phyloP scores from a whole-genome alignment of 2,888 invertebrate genomes.

The Heliothis peltigera region DNA sequence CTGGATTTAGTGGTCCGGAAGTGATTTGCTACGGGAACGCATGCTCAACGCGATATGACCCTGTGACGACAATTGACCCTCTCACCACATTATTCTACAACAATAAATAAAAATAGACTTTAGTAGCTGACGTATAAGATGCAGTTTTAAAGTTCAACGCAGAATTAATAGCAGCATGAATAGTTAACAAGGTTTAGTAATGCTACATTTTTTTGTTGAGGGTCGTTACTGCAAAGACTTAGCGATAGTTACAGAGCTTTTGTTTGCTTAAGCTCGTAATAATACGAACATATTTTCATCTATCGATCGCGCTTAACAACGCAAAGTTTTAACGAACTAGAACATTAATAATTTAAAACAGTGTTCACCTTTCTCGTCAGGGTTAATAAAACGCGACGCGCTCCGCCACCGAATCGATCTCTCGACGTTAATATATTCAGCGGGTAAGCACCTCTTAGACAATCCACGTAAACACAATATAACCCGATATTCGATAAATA shows the following conservation, averaged over 20 bases:
- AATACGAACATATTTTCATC: conserved; percentile 54
- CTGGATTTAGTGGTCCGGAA: conserved; percentile 90
- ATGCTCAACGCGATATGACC: conserved; percentile 85
- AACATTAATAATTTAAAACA: conserved; percentile 46
- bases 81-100: conserved; percentile 71
- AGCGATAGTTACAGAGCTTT: conserved; percentile 63
- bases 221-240: conserved; percentile 78
- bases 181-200: conserved; percentile 75
- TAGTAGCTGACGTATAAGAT: conserved; percentile 62
- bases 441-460: conserved; percentile 80
- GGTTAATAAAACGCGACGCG: conserved; percentile 72
- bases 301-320: conserved; percentile 27
- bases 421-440: conserved; percentile 84
- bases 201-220: conserved; percentile 77
- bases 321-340: conserved; percentile 39
- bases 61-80: conserved; percentile 82
- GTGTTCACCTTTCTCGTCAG: conserved; percentile 53
- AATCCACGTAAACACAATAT: conserved; percentile 77
- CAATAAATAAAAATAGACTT: conserved; percentile 74
- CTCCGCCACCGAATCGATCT: conserved; percentile 64
- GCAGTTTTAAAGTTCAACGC: conserved; percentile 61
- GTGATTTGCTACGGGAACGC: conserved; percentile 90
- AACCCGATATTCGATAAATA: conserved; percentile 77
- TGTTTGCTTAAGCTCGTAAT: conserved; percentile 57
- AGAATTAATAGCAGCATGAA: conserved; percentile 69